These are phyloP conservation scores for Acipenser transmontanus DNA, from an alignment of 2,797 vertebrate genomes.

Conservation along the genomic window DNA sequence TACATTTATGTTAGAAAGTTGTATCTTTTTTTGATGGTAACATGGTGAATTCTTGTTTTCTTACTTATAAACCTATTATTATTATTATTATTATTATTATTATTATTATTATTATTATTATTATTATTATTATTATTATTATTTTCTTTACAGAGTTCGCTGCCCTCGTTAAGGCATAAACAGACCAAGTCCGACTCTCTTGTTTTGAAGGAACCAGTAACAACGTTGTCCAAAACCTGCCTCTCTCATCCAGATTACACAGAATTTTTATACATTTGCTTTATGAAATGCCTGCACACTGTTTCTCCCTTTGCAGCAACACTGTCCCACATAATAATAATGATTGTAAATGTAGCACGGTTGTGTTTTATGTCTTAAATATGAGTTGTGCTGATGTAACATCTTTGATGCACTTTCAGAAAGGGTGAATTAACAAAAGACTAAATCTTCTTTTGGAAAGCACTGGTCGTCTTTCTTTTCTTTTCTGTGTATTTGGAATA, in stretches of 20 bases:
- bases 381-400: conserved; percentile 60
- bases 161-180: conserved; percentile 66
- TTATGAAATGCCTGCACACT: conserved; percentile 63
- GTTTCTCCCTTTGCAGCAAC: conserved; percentile 54
- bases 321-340: conserved; percentile 41
- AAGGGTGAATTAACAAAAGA: conserved; percentile 35
- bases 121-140: too few relatives aligned
- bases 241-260: conserved; percentile 51
- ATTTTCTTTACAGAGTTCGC: conserved; percentile 60
- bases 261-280: conserved; percentile 72
- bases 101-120: too few relatives aligned
- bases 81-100: too few relatives aligned
- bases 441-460: conserved; percentile 75
- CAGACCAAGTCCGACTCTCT: conserved; percentile 29
- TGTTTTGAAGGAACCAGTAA: conserved; percentile 60
- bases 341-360: conserved; percentile 40
- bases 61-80: too few relatives aligned
- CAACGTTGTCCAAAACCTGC: conserved; percentile 45
- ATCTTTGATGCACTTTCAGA: conserved; percentile 57
- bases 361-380: conserved; percentile 56
- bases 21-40: too few relatives aligned
- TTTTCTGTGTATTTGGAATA: neutral
- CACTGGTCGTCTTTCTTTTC: conserved; percentile 20
- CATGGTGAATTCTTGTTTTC: too few relatives aligned
- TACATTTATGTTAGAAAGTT: too few relatives aligned